Base-by-base conservation (phyloP, 2,888 invertebrate genomes). In the Eupithecia centaureata region DNA sequence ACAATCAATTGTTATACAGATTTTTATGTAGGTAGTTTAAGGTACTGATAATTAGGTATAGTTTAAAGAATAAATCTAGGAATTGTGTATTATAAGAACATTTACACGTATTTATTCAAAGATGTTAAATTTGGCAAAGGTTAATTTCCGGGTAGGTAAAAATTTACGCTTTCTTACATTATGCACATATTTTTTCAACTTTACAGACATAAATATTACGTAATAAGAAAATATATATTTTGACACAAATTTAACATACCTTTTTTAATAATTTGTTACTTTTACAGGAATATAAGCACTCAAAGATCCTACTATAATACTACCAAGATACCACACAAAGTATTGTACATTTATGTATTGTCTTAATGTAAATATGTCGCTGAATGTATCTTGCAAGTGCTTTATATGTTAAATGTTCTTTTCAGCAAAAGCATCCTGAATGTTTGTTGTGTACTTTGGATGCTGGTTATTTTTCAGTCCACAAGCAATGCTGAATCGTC, bases 321-420 rank as follows among this genome's bases (percentile, higher is more conserved):
- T 65, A 81, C n/a, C n/a, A n/a, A n/a, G n/a, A n/a, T n/a, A n/a
- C n/a, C 77, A 71, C 74, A 77, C 71, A 63, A 61, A 75, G 33
- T 82, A 77, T 70, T 85, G 83, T 86, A 86, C 84, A 33, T 66
- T 86, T 61, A 56, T 42, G 61, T 71, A 62, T 68, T 67, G 64
- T 68, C 5, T 60, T 56, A 61, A 64, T 74, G 70, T 76, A 83
- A 80, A 86, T 85, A 80, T 91, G 90, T 91, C 72, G 88, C 87
- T 88, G 85, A 80, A 73, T 87, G 89, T 88, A 80, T 22, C 88
- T 90, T 86, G 86, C 87, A 87, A 87, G 82, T 79, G 92, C 92
- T 92, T 92, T 92, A 83, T 82, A 83, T 92, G 92, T 92, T 86
- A 66, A 47, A 57, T 80, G 80, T 86, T 89, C 85, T 47, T 89